Percentiles rank a stretch among this genome's conserved stretches.
Evolutionary conservation across 2,113 vertebrate genomes (phyloP).

Genomic region (Macquaria ambigua): DNA sequence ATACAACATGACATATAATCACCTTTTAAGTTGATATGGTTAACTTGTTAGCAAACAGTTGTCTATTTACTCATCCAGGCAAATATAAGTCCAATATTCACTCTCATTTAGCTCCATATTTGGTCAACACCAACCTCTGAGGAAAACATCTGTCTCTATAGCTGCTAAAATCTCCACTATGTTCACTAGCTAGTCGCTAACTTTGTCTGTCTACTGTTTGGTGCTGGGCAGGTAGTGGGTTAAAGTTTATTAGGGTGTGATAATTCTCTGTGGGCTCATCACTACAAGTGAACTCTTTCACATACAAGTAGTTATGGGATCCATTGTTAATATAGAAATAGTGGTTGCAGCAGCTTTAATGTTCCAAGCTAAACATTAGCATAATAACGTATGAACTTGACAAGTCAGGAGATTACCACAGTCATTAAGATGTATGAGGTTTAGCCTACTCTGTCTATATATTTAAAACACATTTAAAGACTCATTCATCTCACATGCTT

Average conservation of each 20-base stretch:
- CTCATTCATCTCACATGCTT: conserved; percentile 13
- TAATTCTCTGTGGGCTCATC: too few species aligned
- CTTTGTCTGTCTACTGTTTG: too few species aligned
- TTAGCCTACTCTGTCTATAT: neutral
- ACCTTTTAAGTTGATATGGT: too few species aligned
- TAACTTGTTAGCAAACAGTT: neutral
- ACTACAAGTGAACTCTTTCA: too few species aligned
- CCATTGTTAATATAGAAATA: neutral
- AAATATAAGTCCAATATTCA: neutral
- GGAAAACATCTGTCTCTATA: neutral
- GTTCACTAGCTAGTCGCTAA: too few species aligned
- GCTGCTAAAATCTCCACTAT: neutral
- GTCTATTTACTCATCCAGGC: neutral
- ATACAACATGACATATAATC: too few species aligned
- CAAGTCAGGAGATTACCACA: too few species aligned
- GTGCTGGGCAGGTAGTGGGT: too few species aligned
- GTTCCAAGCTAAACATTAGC: neutral
- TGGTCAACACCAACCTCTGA: neutral
- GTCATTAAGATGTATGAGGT: neutral
- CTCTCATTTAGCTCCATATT: neutral
- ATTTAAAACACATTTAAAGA: neutral
- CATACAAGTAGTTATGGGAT: neutral
- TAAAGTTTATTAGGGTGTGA: too few species aligned
- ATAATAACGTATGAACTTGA: neutral
- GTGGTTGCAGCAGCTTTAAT: neutral